These are phyloP conservation scores for Conchocele bisecta DNA, from an alignment of 2,888 invertebrate species.

Conservation along the genomic window DNA sequence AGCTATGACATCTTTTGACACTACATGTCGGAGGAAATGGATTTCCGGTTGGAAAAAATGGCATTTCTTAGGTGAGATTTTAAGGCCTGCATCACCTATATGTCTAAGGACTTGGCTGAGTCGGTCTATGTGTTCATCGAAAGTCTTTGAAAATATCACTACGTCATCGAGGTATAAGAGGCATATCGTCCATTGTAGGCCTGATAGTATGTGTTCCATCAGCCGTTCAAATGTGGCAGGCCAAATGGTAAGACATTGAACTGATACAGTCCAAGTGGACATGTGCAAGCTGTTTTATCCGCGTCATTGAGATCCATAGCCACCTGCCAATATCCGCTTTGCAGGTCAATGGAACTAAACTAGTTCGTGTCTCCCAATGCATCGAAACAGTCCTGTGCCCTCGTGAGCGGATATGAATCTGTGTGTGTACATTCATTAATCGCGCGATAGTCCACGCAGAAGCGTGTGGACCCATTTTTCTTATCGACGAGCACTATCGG, in stretches of 20 bases:
- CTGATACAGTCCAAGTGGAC: neutral
- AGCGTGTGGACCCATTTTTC: neutral
- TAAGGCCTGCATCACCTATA: too few relatives aligned
- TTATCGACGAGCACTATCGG: neutral
- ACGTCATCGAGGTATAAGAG: neutral
- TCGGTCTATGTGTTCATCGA: too few relatives aligned
- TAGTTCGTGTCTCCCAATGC: neutral
- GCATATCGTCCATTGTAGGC: neutral
- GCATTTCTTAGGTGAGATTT: neutral
- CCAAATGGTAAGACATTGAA: neutral
- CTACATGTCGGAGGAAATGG: too few relatives aligned
- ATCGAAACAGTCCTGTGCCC: neutral
- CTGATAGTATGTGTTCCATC: neutral
- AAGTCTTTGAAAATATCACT: neutral
- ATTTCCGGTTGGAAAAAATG: neutral
- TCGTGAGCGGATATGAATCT: neutral
- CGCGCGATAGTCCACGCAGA: neutral
- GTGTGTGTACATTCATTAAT: neutral
- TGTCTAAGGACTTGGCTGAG: too few relatives aligned
- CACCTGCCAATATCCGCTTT: neutral
- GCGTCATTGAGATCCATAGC: neutral
- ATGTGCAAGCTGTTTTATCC: neutral
- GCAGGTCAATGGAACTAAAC: conserved; percentile 8
- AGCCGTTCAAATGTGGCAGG: neutral
- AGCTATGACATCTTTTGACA: too few relatives aligned